Evolutionary conservation across 2,888 invertebrate genomes (phyloP), one percentile per base, ranked within the genome.

Genomic region (Drosophila suboccidentalis): DNA sequence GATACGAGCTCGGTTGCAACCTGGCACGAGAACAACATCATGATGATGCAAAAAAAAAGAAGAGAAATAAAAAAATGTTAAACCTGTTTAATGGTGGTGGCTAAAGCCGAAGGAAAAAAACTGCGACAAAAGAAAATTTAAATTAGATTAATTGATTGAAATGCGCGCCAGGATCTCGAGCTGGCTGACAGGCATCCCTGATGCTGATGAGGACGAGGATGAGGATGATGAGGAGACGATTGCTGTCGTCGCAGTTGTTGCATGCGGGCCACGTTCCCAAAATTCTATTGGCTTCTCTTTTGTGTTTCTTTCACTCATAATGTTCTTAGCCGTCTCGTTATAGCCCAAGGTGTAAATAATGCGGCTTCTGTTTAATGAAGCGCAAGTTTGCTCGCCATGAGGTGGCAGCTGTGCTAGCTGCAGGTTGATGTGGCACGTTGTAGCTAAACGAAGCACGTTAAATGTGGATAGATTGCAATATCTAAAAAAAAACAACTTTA

Each of bases 81-180:
- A 85, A 84, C 89, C 82, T 77, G 87, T 87, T 87, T 80, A 75
- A 81, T 62, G 89, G 85, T 87, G 87, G 85, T 89, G 85, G 57
- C 73, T 67, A 36, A 64, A 43, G 50, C 32, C 54, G 46, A 19
- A 51, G 51, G 34, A 34, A 57, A 57, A 74, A 67, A 77, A 36
- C 29, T 22, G 60, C 81, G 75, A 84, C 89, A 88, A 87, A 88
- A 74, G 74, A 76, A 86, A 86, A 86, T 91, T 90, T 85, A 91
- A 91, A 91, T 91, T 91, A 91, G 91, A 91, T 91, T 91, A 91
- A 91, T 91, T 91, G 91, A 91, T 90, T 91, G 91, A 90, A 91
- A 85, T 80, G 80, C 86, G 84, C 60, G 68, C 53, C 62, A 61
- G 54, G 68, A 58, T 46, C 29, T 59, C 43, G 39, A 53, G 39